These are phyloP conservation scores for Aldabrachelys gigantea DNA, from an alignment of 2,113 vertebrate genomes.

Conservation along the genomic window DNA sequence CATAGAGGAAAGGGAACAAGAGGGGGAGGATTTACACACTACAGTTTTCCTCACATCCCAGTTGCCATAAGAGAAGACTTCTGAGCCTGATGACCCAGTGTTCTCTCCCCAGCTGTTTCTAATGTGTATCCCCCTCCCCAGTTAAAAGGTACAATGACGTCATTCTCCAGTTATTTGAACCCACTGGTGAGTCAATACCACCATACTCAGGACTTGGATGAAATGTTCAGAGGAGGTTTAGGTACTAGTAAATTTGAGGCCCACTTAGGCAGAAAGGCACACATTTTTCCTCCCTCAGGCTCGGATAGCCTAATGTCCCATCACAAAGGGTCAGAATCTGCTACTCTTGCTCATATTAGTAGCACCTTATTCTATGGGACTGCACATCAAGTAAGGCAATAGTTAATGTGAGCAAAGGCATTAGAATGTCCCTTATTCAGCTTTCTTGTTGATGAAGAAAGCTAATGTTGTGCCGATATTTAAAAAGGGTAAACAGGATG, in stretches of 20 bases:
- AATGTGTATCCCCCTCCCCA: background rate
- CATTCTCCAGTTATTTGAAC: background rate
- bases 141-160: background rate
- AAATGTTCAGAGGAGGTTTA: background rate
- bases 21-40: background rate
- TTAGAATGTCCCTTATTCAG: background rate
- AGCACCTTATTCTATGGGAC: background rate
- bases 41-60: background rate
- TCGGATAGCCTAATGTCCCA: background rate
- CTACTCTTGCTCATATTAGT: background rate
- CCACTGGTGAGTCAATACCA: background rate
- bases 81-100: background rate
- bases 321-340: background rate
- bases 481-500: too few species aligned
- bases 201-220: background rate
- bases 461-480: too few species aligned
- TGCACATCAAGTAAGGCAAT: background rate
- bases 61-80: background rate
- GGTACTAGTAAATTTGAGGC: background rate
- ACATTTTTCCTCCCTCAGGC: fast-evolving
- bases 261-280: background rate
- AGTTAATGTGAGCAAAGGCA: background rate
- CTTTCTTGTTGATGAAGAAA: too few species aligned
- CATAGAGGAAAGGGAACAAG: background rate
- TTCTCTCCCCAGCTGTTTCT: background rate